phyloP scores from a whole-genome alignment of 2,797 vertebrate species.

The Centroberyx gerrardi region DNA sequence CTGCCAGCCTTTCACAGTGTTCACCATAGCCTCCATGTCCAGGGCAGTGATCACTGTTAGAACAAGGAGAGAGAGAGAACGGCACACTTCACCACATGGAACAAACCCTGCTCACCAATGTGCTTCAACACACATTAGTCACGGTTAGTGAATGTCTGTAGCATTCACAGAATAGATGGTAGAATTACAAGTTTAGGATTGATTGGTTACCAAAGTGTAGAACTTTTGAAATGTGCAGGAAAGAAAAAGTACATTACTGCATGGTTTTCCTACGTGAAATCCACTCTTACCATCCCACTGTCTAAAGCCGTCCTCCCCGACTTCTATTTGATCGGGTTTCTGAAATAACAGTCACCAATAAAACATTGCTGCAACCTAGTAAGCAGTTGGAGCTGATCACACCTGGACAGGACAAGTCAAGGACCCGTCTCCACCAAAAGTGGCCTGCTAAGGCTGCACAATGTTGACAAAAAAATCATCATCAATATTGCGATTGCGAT shows the following conservation, averaged over 20 bases:
- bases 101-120: conserved; percentile 39
- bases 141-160: conserved; percentile 68
- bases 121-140: conserved; percentile 66
- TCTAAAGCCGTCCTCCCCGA: conserved; percentile 99
- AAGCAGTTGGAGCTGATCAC: conserved; percentile 86
- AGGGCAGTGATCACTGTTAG: conserved; percentile 90
- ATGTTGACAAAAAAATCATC: background rate
- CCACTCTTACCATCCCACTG: conserved; percentile 99
- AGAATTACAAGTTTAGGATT: conserved; percentile 67
- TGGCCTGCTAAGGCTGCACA: conserved; percentile 31
- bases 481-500: background rate
- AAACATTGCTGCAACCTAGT: conserved; percentile 92
- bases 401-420: conserved; percentile 87
- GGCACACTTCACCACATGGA: conserved; percentile 60
- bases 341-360: conserved; percentile 98
- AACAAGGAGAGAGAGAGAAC: conserved; percentile 59
- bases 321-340: conserved; percentile 98
- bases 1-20: conserved; percentile 92
- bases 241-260: conserved; percentile 87
- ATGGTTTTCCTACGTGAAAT: conserved; percentile 89
- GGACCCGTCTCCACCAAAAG: conserved; percentile 83
- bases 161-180: conserved; percentile 69
- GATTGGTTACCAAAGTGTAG: conserved; percentile 71
- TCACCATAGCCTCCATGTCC: conserved; percentile 97
- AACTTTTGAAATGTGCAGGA: conserved; percentile 80